These are phyloP conservation scores for Creontiades dilutus DNA, from an alignment of 2,888 invertebrate genomes.

Conservation along the genomic window DNA sequence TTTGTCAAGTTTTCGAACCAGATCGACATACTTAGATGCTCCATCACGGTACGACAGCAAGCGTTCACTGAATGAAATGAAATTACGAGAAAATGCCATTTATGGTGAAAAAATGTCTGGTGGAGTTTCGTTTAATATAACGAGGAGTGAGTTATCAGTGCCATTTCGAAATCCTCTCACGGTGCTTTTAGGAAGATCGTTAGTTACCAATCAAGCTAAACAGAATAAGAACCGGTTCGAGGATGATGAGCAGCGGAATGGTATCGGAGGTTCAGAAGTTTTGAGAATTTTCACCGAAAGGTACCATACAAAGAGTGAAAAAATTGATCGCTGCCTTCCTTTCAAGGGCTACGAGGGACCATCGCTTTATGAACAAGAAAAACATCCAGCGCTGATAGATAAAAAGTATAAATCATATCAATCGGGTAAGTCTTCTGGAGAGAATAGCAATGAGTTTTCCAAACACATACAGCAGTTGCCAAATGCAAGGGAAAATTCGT, in stretches of 20 bases:
- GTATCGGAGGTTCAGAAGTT: neutral
- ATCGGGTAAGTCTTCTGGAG: neutral
- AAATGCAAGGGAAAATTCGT: neutral
- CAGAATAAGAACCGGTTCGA: neutral
- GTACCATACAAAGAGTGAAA: neutral
- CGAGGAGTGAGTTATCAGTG: neutral
- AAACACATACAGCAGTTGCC: neutral
- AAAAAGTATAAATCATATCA: neutral
- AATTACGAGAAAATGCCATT: neutral
- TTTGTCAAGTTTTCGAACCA: neutral
- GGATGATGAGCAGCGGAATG: neutral
- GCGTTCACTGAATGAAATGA: neutral
- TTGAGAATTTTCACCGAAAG: neutral
- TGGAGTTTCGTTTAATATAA: neutral
- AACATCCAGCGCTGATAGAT: neutral
- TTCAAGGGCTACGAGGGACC: neutral
- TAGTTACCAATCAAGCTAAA: neutral
- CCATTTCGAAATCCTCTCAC: neutral
- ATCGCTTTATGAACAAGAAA: neutral
- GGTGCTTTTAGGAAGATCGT: neutral
- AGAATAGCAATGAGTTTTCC: neutral
- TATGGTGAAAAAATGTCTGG: neutral
- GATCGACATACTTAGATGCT: neutral
- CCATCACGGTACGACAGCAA: neutral
- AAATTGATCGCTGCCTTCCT: neutral